These are phyloP conservation scores for Drosophila erecta DNA, from an alignment of 1,140 invertebrate species.

Conservation along the genomic window DNA sequence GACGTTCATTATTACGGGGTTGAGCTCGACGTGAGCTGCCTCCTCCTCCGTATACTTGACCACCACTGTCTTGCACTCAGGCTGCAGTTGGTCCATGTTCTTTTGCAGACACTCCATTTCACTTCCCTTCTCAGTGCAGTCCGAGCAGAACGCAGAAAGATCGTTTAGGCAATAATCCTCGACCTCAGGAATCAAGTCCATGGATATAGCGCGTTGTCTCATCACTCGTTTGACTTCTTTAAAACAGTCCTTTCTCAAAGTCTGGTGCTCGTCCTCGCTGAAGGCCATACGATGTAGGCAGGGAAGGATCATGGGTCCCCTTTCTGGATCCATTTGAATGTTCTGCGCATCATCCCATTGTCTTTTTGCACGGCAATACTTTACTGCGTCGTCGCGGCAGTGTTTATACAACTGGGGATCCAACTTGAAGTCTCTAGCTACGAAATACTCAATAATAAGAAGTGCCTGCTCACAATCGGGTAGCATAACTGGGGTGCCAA, in stretches of 20 bases:
- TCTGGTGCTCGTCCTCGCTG: constrained; percentile 88
- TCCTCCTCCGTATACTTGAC: constrained; percentile 96
- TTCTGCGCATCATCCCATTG: constrained; percentile 90
- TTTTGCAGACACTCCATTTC: constrained; percentile 97
- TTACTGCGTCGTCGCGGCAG: constrained; percentile 94
- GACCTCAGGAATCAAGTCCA: constrained; percentile 97
- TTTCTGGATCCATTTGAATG: constrained; percentile 89
- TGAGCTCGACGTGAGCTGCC: constrained; percentile 93
- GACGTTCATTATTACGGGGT: constrained; percentile 92
- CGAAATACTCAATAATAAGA: constrained; percentile 98
- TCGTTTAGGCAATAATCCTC: constrained; percentile 95
- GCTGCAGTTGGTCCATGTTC: constrained; percentile 90
- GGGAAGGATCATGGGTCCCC: constrained; percentile 93
- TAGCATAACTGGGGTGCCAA: constrained; percentile 94
- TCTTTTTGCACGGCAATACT: constrained; percentile 91
- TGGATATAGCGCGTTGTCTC: constrained; percentile 95
- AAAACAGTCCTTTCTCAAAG: constrained; percentile 88
- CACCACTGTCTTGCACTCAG: constrained; percentile 86
- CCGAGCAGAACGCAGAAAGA: constrained; percentile 92
- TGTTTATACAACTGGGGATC: constrained; percentile 94
- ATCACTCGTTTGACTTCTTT: constrained; percentile 95
- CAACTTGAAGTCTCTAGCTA: constrained; percentile 96
- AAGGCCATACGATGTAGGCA: constrained; percentile 96
- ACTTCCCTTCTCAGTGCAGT: constrained; percentile 93
- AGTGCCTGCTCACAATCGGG: constrained; percentile 95